Conservation (phyloP, 1,140 invertebrate species). For the Diabrotica undecimpunctata region DNA sequence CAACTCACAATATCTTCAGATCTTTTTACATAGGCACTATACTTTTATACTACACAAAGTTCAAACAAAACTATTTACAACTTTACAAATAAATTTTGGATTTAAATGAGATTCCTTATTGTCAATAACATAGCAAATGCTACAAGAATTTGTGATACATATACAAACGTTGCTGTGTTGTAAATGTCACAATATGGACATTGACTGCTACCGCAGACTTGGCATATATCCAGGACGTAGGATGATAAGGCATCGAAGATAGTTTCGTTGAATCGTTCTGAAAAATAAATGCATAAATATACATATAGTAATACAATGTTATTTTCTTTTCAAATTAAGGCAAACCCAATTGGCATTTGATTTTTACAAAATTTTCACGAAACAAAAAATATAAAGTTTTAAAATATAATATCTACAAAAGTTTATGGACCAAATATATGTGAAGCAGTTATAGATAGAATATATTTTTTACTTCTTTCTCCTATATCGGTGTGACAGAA, state of each 20-base stretch:
- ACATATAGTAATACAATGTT: too few relatives aligned
- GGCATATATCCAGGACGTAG: slow-evolving; percentile 90
- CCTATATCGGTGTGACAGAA: too few relatives aligned
- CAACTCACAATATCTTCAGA: slow-evolving; percentile 3
- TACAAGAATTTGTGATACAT: slow-evolving; percentile 43
- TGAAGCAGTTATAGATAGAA: too few relatives aligned
- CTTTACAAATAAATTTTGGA: neutral
- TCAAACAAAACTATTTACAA: slow-evolving; percentile 3
- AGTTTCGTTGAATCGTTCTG: slow-evolving; percentile 91
- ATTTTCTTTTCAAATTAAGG: too few relatives aligned
- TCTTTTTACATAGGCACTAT: slow-evolving; percentile 7
- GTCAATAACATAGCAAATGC: slow-evolving; percentile 42
- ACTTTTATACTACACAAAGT: neutral
- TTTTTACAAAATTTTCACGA: too few relatives aligned
- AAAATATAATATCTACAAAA: too few relatives aligned
- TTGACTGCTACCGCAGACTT: slow-evolving; percentile 97
- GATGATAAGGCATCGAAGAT: slow-evolving; percentile 87
- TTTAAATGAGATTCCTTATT: slow-evolving; percentile 16
- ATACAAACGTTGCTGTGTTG: slow-evolving; percentile 58
- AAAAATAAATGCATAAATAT: slow-evolving; percentile 35
- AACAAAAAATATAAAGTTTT: too few relatives aligned
- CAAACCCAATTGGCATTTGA: too few relatives aligned
- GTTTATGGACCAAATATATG: too few relatives aligned
- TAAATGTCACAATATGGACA: slow-evolving; percentile 95
- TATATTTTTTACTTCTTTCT: too few relatives aligned